Evolutionary conservation across 37 sponge, comb jelly and placozoan genomes (phyloP).

Genomic region (Hormiphora californensis): DNA sequence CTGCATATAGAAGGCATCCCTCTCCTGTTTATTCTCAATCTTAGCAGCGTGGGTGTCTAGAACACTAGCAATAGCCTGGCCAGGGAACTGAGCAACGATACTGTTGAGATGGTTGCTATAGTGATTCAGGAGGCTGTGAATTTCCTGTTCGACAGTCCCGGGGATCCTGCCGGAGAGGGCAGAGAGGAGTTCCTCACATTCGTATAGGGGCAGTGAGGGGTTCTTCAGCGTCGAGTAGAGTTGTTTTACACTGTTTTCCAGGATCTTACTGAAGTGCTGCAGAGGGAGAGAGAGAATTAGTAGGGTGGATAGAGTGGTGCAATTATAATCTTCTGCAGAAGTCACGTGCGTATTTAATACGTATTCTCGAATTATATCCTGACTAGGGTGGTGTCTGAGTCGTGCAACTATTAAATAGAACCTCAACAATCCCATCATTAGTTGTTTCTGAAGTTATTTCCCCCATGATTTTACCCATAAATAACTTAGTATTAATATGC

Average conservation of each 20-base stretch:
- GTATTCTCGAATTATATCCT: no score
- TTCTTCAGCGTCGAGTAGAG: constrained; percentile 53
- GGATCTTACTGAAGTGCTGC: constrained; percentile 34
- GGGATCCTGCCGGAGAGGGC: constrained; percentile 56
- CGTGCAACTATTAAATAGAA: no score
- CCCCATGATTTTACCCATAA: no score
- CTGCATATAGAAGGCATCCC: constrained; percentile 55
- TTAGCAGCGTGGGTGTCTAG: constrained; percentile 46
- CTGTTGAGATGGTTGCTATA: constrained; percentile 82
- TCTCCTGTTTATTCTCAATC: constrained; percentile 33
- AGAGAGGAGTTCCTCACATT: constrained; percentile 22
- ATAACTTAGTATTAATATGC: no score
- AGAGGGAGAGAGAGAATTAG: background rate
- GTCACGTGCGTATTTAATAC: no score
- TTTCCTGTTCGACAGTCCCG: constrained; percentile 60
- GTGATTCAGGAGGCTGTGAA: constrained; percentile 64
- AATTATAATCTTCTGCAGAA: no score
- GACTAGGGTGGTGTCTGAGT: no score
- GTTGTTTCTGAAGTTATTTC: no score
- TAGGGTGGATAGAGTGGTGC: no score
- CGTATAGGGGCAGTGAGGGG: constrained; percentile 21
- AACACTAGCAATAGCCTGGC: constrained; percentile 56
- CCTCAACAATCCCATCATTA: no score
- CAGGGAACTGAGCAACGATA: constrained; percentile 81
- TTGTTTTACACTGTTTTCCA: constrained; percentile 19